phyloP scores from a whole-genome alignment of 2,888 invertebrate species.

The Periphyllus acericola region DNA sequence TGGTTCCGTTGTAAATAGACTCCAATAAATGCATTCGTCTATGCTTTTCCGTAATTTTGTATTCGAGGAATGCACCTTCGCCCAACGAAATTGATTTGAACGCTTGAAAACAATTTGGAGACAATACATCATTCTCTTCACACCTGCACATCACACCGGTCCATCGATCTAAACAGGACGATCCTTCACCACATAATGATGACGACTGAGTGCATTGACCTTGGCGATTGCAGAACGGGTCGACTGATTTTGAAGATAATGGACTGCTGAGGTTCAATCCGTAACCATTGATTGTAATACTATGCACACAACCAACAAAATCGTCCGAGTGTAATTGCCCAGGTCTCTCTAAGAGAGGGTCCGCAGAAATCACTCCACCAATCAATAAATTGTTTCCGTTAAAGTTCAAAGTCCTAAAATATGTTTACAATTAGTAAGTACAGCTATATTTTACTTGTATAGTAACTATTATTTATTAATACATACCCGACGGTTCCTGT shows the following conservation, averaged over 20 bases:
- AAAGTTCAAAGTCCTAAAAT: slow-evolving; percentile 84
- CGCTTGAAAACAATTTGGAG: slow-evolving; percentile 83
- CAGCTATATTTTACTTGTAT: not conserved
- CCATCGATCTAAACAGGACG: slow-evolving; percentile 87
- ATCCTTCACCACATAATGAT: slow-evolving; percentile 72
- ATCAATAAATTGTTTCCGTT: slow-evolving; percentile 87
- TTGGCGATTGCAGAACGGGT: slow-evolving; percentile 78
- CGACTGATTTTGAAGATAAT: slow-evolving; percentile 77
- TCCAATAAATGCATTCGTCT: slow-evolving; percentile 87
- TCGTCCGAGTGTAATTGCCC: slow-evolving; percentile 93
- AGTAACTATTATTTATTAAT: not conserved
- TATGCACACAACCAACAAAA: slow-evolving; percentile 92
- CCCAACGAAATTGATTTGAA: slow-evolving; percentile 83
- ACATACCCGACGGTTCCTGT: slow-evolving; percentile 89
- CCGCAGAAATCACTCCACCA: slow-evolving; percentile 86
- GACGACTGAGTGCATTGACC: slow-evolving; percentile 66
- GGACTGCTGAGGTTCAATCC: slow-evolving; percentile 84
- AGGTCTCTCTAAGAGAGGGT: slow-evolving; percentile 86
- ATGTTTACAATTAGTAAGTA: not conserved
- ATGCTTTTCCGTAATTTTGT: slow-evolving; percentile 83
- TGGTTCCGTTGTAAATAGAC: slow-evolving; percentile 79
- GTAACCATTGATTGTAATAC: slow-evolving; percentile 87
- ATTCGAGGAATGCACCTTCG: slow-evolving; percentile 82
- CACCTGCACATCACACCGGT: slow-evolving; percentile 74
- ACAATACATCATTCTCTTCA: slow-evolving; percentile 72